Conservation (phyloP, 2,888 invertebrate genomes). For the Cephus sareptanus region DNA sequence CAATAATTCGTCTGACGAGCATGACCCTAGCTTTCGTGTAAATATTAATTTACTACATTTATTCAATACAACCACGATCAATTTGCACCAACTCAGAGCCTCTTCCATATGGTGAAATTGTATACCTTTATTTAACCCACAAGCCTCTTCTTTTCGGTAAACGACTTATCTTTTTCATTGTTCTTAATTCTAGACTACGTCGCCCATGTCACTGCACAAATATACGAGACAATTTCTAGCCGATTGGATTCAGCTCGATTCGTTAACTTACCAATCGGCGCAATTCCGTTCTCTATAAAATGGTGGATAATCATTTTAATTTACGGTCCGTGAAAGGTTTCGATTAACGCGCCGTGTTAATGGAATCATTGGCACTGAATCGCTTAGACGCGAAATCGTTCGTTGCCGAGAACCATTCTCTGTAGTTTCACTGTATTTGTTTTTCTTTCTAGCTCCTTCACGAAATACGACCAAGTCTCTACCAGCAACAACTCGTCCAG, state of each 20-base stretch:
- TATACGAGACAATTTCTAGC: not conserved
- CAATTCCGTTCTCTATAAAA: slow-evolving; percentile 3
- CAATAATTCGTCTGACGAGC: not conserved
- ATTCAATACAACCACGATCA: too few relatives aligned
- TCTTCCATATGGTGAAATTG: not conserved
- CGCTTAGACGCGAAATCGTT: not conserved
- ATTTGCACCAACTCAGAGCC: not conserved
- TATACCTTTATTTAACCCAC: not conserved
- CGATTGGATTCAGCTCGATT: not conserved
- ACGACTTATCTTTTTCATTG: not conserved
- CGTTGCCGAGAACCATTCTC: not conserved
- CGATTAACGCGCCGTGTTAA: slow-evolving; percentile 10
- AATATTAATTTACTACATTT: not conserved
- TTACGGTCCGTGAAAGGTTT: slow-evolving; percentile 9
- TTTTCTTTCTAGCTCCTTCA: not conserved
- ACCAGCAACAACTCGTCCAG: not conserved
- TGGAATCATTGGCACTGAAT: slow-evolving; percentile 11
- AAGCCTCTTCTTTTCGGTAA: not conserved
- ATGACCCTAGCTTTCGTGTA: not conserved
- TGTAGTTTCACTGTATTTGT: not conserved
- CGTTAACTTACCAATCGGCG: not conserved
- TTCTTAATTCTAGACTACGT: not conserved
- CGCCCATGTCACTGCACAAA: not conserved
- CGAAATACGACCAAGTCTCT: not conserved
- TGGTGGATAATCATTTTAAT: slow-evolving; percentile 11